Base-by-base conservation (phyloP, 2,888 invertebrate species). In the Glyphotaelius pellucidus region DNA sequence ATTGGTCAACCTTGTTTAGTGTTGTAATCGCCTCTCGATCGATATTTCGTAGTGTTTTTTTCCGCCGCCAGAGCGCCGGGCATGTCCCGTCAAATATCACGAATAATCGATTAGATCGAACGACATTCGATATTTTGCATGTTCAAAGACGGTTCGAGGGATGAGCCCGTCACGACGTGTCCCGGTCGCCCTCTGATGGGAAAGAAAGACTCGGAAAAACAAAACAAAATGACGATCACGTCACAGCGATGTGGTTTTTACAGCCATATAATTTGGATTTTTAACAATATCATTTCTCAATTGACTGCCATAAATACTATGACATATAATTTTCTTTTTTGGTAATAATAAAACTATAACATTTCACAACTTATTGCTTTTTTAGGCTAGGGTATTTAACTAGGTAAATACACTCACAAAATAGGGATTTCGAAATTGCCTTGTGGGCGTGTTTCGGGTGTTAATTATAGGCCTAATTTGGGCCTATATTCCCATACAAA, bases 81-180 rank as follows among this genome's bases (percentile, higher is more conserved):
- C 89, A 35, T 89, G 89, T 89, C 89, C 80, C 80, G 80, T 42
- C 80, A 89, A 80, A 67, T 80, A 79, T 89, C 89, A 89, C 89
- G 89, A 89, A 32, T 25, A 80, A 89, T 42, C 89, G 89, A 89
- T 89, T 89, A 89, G 80, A 38, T 38, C 80, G 42, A 30, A 79
- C 89, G 89, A 89, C 89, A 89, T 89, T 38, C 80, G 80, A 80
- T 89, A 80, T 89, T 80, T 38, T 89, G 38, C 80, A 80, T 67
- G 80, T 38, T 30, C n/a, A 31, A 35, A 79, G 67, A 79, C 67
- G 88, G 67, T 67, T n/a, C 79, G 88, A 31, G 79, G 67, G 67
- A 32, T 67, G n/a, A 32, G 52, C 88, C 88, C 25, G 88, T 52
- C 47, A 87, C 67, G 88, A 67, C 79, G 80, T 30, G 83, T 42